phyloP scores from a whole-genome alignment of 2,113 vertebrate species.

The Syrmaticus mikado region DNA sequence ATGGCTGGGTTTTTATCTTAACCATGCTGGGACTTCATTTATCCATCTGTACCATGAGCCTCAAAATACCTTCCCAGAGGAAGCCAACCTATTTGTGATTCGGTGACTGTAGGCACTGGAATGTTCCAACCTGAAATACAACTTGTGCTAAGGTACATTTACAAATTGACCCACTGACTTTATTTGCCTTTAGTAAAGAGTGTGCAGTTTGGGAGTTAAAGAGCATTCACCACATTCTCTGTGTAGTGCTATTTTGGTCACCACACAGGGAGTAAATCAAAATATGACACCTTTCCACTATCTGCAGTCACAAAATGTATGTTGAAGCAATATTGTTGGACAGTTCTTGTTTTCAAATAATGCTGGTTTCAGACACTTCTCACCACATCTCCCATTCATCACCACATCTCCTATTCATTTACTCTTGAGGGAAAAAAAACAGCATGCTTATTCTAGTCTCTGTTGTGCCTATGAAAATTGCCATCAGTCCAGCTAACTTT shows the following conservation, averaged over 20 bases:
- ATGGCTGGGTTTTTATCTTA: neutral
- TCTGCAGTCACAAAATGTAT: neutral
- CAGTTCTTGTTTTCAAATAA: neutral
- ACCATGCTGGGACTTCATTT: neutral
- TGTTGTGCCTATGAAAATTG: constrained; percentile 25
- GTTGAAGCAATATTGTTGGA: neutral
- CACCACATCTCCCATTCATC: fast-evolving
- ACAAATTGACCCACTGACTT: neutral
- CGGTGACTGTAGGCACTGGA: neutral
- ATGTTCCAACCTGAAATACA: neutral
- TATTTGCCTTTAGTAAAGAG: neutral
- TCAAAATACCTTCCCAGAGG: neutral
- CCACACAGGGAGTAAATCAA: constrained; percentile 5
- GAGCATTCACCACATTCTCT: neutral
- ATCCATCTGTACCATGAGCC: neutral
- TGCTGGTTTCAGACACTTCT: neutral
- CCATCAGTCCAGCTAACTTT: neutral
- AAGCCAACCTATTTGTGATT: neutral
- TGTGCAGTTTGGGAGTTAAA: neutral
- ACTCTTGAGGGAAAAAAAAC: neutral
- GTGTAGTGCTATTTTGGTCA: neutral
- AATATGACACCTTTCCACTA: constrained; percentile 10
- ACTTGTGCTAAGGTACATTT: neutral
- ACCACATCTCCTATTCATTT: neutral
- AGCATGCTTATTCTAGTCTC: neutral